Percentiles rank a stretch among this genome's conserved stretches.
phyloP scores from a whole-genome alignment of 2,797 vertebrate genomes.

The Chelonia mydas region DNA sequence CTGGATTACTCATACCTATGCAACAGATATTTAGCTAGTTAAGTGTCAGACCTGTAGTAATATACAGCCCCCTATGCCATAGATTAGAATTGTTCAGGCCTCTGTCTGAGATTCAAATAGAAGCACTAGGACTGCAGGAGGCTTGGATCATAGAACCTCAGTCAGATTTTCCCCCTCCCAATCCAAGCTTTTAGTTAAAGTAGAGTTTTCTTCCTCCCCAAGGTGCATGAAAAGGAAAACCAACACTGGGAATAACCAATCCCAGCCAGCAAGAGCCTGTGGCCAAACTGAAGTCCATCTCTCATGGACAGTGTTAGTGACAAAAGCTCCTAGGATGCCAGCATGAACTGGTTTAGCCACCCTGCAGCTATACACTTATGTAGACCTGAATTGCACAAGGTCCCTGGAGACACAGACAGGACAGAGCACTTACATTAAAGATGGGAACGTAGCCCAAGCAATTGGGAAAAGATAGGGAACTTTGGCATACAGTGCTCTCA shows the following conservation, averaged over 20 bases:
- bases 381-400: slow-evolving; percentile 42
- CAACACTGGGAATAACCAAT: slow-evolving; percentile 6
- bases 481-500: neutral
- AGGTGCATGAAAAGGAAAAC: neutral
- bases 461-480: neutral
- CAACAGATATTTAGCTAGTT: neutral
- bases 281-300: neutral
- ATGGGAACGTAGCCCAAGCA: slow-evolving; percentile 37
- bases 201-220: neutral
- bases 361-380: slow-evolving; percentile 19
- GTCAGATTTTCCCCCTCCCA: neutral
- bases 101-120: neutral
- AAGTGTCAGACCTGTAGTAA: slow-evolving; percentile 1
- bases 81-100: neutral
- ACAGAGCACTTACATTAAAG: slow-evolving; percentile 35
- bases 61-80: neutral
- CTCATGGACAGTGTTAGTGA: neutral
- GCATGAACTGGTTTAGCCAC: slow-evolving; percentile 52
- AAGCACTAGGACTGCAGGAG: neutral
- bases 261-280: slow-evolving; percentile 27
- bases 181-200: neutral
- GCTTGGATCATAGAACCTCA: slow-evolving; percentile 12
- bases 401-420: slow-evolving; percentile 15
- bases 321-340: neutral
- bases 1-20: neutral